Conservation (phyloP, 2,113 vertebrate genomes). For the Tenrec ecaudatus region DNA sequence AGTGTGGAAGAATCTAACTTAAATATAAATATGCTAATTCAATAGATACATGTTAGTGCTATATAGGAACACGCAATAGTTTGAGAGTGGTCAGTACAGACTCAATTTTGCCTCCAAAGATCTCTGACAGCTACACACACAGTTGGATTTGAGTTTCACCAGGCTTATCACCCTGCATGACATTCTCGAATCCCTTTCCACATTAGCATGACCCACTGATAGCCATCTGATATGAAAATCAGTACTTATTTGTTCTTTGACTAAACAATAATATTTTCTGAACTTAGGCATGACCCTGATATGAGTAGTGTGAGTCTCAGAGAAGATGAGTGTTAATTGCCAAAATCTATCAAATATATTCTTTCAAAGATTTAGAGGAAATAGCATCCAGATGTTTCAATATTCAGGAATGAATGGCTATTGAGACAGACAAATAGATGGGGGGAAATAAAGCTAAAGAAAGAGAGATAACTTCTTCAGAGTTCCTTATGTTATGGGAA, state of each 20-base stretch:
- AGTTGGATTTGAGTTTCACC: background rate
- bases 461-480: background rate
- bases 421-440: background rate
- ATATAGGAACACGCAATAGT: background rate
- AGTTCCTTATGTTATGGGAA: no score
- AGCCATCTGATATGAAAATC: background rate
- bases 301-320: background rate
- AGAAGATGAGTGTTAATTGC: background rate
- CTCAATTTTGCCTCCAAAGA: background rate
- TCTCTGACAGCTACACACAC: background rate
- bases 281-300: background rate
- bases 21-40: background rate
- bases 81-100: background rate
- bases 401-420: background rate
- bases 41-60: background rate
- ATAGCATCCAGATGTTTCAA: background rate
- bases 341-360: background rate
- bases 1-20: background rate
- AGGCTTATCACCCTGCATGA: background rate
- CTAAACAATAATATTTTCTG: background rate
- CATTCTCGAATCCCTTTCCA: background rate
- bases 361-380: background rate
- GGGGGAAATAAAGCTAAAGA: background rate
- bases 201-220: background rate
- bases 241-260: background rate